Evolutionary conservation across 1,140 invertebrate genomes (phyloP).

Genomic region (Conopomorpha cramerella): DNA sequence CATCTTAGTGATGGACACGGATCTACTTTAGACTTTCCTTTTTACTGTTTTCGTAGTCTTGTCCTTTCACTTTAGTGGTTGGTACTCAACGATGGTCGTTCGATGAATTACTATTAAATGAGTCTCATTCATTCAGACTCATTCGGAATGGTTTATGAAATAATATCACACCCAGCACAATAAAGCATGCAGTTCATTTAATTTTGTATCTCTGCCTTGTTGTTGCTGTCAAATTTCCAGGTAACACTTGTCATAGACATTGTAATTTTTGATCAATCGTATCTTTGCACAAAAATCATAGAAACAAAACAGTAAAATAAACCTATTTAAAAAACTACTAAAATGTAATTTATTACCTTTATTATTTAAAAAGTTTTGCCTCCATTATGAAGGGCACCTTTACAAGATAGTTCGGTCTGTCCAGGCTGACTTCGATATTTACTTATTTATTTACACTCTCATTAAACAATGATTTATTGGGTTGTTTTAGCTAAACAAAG

Average conservation of each 20-base stretch:
- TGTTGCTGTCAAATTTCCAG: too few species aligned
- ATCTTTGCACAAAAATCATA: background rate
- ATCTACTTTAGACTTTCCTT: background rate
- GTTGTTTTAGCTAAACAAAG: background rate
- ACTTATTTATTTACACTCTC: slow-evolving; percentile 13
- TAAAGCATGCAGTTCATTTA: too few species aligned
- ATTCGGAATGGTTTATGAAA: too few species aligned
- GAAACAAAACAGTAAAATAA: background rate
- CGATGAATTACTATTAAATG: too few species aligned
- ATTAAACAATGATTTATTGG: slow-evolving; percentile 11
- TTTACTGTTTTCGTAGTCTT: background rate
- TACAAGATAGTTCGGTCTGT: background rate
- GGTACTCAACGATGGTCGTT: too few species aligned
- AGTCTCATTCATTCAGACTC: too few species aligned
- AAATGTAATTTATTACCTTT: too few species aligned
- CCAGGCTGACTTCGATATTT: slow-evolving; percentile 8
- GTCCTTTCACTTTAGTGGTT: too few species aligned
- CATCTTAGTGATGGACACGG: too few species aligned
- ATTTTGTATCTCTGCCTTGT: too few species aligned
- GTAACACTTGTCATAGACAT: too few species aligned
- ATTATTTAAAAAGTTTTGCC: background rate
- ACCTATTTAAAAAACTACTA: background rate
- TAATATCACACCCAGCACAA: too few species aligned
- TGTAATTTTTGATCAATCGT: background rate
- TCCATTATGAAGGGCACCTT: background rate